These are phyloP conservation scores for Osedax frankpressi DNA, from an alignment of 2,888 invertebrate genomes.

Conservation along the genomic window DNA sequence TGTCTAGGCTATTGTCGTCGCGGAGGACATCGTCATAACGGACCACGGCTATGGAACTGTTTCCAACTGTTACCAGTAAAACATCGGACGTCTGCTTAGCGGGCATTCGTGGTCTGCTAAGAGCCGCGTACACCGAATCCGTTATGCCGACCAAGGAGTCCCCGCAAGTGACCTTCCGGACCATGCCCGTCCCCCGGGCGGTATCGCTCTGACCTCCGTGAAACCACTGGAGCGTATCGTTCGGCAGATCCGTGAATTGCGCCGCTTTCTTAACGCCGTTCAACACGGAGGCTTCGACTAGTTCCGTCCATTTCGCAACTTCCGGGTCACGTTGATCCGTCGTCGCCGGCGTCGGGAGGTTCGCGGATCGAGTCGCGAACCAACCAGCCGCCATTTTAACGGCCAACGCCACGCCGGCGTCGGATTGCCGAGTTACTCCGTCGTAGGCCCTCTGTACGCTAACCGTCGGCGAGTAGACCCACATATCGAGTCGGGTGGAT, in stretches of 20 bases:
- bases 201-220: too few species aligned
- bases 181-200: too few species aligned
- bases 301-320: slow-evolving; percentile 26
- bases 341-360: slow-evolving; percentile 25
- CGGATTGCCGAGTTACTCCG: slow-evolving; percentile 28
- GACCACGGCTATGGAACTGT: too few species aligned
- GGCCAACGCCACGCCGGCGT: slow-evolving; percentile 25
- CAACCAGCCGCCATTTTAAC: slow-evolving; percentile 28
- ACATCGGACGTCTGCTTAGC: too few species aligned
- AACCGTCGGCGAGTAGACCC: slow-evolving; percentile 30
- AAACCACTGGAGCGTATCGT: slow-evolving; percentile 27
- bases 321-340: slow-evolving; percentile 25
- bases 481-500: slow-evolving; percentile 27
- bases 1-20: too few species aligned
- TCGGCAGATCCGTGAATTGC: slow-evolving; percentile 25
- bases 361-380: slow-evolving; percentile 27
- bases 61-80: too few species aligned
- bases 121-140: too few species aligned
- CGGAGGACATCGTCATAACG: too few species aligned
- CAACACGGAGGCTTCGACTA: slow-evolving; percentile 28
- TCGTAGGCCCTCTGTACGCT: slow-evolving; percentile 28
- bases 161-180: too few species aligned
- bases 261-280: slow-evolving; percentile 27
- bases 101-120: too few species aligned
- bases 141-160: too few species aligned